phyloP scores from a whole-genome alignment of 2,113 vertebrate species.

The Megaleporinus macrocephalus region DNA sequence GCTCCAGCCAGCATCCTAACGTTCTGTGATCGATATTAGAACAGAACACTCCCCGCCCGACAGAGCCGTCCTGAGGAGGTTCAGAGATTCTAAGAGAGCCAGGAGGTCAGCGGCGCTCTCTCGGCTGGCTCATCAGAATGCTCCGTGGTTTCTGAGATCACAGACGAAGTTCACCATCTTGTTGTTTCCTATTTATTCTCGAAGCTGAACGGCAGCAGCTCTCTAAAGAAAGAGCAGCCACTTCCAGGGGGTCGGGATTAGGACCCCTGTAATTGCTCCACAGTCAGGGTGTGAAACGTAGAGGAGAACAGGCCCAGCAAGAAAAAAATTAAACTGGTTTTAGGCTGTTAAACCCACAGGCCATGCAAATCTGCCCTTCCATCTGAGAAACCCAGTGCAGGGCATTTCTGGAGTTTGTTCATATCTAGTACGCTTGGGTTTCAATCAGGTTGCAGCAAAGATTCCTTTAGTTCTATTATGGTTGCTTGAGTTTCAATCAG shows the following conservation, averaged over 20 bases:
- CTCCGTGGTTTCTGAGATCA: neutral
- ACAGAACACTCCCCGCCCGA: neutral
- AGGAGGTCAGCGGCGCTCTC: neutral
- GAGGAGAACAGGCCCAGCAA: no score
- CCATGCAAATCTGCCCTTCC: no score
- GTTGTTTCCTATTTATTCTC: neutral
- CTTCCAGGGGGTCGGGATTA: neutral
- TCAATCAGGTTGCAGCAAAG: no score
- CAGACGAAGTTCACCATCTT: neutral
- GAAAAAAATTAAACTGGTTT: no score
- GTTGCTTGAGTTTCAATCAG: no score
- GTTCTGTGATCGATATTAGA: constrained; percentile 1
- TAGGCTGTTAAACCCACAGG: no score
- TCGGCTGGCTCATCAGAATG: neutral
- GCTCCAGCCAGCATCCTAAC: neutral
- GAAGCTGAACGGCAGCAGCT: neutral
- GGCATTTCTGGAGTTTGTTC: no score
- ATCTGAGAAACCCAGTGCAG: no score
- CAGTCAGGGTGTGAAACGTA: no score
- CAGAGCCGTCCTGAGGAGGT: constrained; percentile 18
- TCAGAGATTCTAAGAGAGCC: neutral
- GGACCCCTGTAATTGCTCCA: neutral
- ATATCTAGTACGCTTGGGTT: no score
- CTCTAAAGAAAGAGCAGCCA: no score
- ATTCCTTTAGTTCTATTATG: no score